Evolutionary conservation across 2,113 vertebrate species (phyloP).

Genomic region (Pardalotus punctatus): DNA sequence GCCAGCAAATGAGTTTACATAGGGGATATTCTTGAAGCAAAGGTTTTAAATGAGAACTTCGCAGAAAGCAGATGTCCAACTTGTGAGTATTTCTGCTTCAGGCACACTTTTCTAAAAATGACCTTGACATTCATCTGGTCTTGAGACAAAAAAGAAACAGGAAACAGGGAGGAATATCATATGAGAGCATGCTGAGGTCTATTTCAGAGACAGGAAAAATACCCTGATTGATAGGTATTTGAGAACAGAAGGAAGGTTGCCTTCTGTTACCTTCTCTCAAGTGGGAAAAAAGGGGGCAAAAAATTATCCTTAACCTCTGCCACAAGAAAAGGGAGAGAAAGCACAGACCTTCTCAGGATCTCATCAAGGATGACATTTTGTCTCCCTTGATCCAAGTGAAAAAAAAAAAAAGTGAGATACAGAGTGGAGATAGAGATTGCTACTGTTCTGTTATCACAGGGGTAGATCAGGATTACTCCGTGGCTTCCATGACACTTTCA

Average conservation of each 20-base stretch:
- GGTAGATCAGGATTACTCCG: background rate
- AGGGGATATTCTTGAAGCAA: background rate
- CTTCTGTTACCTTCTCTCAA: background rate
- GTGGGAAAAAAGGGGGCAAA: accelerated
- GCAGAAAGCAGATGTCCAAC: background rate
- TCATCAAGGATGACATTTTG: background rate
- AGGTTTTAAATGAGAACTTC: background rate
- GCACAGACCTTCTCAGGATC: background rate
- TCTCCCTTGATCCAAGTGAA: background rate
- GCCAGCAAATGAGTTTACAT: background rate
- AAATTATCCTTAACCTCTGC: background rate
- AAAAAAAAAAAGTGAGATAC: background rate
- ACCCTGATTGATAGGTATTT: background rate
- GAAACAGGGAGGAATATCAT: background rate
- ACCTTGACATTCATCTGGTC: background rate
- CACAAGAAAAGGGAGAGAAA: background rate
- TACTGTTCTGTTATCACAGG: background rate
- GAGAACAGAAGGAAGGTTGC: background rate
- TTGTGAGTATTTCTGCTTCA: background rate
- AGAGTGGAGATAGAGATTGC: background rate
- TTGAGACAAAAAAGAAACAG: background rate
- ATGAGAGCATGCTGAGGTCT: background rate
- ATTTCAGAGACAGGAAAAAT: background rate
- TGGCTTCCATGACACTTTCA: background rate
- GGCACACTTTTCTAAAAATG: background rate